Conservation (phyloP, 2,888 invertebrate genomes). For the Troilus luridus region DNA sequence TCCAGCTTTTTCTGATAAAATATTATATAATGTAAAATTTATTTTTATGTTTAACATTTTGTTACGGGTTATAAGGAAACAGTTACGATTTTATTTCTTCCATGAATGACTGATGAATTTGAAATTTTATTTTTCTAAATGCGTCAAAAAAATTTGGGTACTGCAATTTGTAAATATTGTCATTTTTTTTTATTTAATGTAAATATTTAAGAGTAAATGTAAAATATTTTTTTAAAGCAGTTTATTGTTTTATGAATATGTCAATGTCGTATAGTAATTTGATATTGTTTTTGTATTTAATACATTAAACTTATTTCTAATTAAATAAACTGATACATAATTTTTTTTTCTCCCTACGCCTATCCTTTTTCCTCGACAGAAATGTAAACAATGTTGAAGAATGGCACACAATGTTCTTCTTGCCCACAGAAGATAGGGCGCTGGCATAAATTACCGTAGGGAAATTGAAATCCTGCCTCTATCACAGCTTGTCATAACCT, state of each 20-base stretch:
- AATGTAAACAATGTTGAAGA: not conserved
- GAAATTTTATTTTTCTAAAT: not conserved
- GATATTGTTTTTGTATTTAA: conserved; percentile 4
- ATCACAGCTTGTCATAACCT: not conserved
- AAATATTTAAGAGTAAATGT: not conserved
- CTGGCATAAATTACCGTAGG: not conserved
- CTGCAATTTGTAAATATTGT: not conserved
- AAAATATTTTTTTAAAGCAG: not conserved
- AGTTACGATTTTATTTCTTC: not conserved
- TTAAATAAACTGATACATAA: not conserved
- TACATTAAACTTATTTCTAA: not conserved
- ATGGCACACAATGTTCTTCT: not conserved
- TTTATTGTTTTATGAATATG: not conserved
- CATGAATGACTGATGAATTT: not conserved
- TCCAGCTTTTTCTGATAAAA: too few relatives aligned
- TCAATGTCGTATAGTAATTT: not conserved
- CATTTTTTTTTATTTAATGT: not conserved
- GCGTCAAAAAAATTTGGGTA: too few relatives aligned
- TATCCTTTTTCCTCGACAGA: not conserved
- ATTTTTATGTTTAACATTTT: too few relatives aligned
- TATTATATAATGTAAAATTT: too few relatives aligned
- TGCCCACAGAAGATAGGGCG: not conserved
- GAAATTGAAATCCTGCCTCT: not conserved
- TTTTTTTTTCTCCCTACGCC: not conserved
- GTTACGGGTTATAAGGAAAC: too few relatives aligned